Percentiles rank a stretch among this genome's conserved stretches.
Evolutionary conservation across 2,888 invertebrate genomes (phyloP).

Genomic region (Xanthia togata): DNA sequence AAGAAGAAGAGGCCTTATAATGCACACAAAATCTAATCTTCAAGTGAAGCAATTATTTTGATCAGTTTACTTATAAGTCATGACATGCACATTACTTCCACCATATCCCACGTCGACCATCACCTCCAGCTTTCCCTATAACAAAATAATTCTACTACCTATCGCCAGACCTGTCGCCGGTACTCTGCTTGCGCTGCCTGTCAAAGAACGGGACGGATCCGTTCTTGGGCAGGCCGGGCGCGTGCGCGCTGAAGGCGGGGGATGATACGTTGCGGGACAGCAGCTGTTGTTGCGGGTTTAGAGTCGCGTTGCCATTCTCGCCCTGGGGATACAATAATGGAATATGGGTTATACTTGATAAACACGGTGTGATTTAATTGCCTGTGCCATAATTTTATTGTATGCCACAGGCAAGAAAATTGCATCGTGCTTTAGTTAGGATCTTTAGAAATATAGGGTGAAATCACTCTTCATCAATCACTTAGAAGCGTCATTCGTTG

Average conservation of each 20-base stretch:
- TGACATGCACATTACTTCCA: conserved; percentile 40
- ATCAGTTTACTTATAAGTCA: background rate
- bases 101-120: conserved; percentile 25
- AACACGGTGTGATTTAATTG: background rate
- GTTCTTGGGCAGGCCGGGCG: conserved; percentile 94
- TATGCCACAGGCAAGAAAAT: background rate
- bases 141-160: conserved; percentile 72
- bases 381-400: background rate
- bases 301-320: conserved; percentile 78
- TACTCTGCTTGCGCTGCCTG: conserved; percentile 95
- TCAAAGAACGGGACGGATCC: conserved; percentile 97
- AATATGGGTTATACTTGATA: background rate
- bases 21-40: background rate
- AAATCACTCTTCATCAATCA: background rate
- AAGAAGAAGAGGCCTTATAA: too few species aligned
- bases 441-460: background rate
- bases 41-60: background rate
- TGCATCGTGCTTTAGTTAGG: background rate
- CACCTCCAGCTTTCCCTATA: conserved; percentile 54
- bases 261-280: conserved; percentile 96
- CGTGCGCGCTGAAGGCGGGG: conserved; percentile 94
- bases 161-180: conserved; percentile 92
- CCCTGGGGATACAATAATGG: conserved; percentile 67
- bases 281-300: conserved; percentile 77
- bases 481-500: background rate